A percentile compares a stretch with the other conserved stretches of the same genome.
These are phyloP conservation scores for Plagodis pulveraria DNA, from an alignment of 2,888 invertebrate species.

Conservation along the genomic window DNA sequence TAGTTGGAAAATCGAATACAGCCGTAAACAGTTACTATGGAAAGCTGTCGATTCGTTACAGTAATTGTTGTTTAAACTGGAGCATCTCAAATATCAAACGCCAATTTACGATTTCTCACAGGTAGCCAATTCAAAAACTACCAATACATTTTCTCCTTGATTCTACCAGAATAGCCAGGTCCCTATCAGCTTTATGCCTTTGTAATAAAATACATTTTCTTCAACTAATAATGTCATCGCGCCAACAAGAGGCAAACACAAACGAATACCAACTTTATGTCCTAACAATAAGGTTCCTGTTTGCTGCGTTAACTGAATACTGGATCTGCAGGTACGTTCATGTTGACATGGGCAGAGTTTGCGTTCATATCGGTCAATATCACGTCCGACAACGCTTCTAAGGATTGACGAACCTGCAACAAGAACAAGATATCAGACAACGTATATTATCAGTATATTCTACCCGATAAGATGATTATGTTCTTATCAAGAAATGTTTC, in stretches of 20 bases:
- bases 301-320: slow-evolving; percentile 69
- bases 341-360: slow-evolving; percentile 36
- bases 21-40: no score
- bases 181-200: background rate
- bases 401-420: slow-evolving; percentile 90
- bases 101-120: background rate
- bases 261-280: slow-evolving; percentile 10
- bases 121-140: background rate
- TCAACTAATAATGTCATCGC: background rate
- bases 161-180: background rate
- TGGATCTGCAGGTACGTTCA: slow-evolving; percentile 64
- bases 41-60: no score
- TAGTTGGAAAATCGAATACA: no score
- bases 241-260: background rate
- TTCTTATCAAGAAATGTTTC: no score
- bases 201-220: slow-evolving; percentile 5
- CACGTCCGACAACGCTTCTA: slow-evolving; percentile 91
- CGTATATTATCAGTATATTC: background rate
- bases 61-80: no score
- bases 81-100: no score
- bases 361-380: slow-evolving; percentile 76
- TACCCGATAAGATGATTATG: no score
- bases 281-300: slow-evolving; percentile 8
- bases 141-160: no score
- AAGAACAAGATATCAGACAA: slow-evolving; percentile 13